Percentiles rank a stretch among this genome's conserved stretches.
Conservation (phyloP, 2,888 invertebrate genomes). For the Lepidonotus clava region DNA sequence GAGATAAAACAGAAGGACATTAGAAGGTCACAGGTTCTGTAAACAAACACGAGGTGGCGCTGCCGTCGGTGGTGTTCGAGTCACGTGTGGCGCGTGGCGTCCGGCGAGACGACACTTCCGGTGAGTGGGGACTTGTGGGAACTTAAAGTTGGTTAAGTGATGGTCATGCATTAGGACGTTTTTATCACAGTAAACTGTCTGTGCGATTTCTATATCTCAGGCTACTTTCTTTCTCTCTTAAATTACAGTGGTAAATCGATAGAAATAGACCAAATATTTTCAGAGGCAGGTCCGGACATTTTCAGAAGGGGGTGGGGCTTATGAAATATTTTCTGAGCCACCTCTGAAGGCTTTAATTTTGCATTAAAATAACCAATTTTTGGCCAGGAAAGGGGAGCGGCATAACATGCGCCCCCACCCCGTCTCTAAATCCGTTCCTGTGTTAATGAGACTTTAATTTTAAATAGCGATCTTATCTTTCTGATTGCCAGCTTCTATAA, state of each 20-base stretch:
- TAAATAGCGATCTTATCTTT: no score
- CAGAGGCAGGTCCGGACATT: background rate
- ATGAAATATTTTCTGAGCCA: no score
- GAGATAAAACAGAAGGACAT: background rate
- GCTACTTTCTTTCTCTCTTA: background rate
- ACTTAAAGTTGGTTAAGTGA: background rate
- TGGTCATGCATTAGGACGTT: background rate
- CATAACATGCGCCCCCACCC: no score
- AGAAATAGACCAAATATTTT: background rate
- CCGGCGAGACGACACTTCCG: background rate
- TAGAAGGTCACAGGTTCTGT: constrained; percentile 29
- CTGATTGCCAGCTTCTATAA: no score
- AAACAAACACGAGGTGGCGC: constrained; percentile 31
- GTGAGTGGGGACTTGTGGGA: background rate
- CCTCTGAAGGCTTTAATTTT: no score
- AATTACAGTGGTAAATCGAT: background rate
- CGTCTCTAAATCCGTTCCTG: no score
- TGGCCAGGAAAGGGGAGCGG: no score
- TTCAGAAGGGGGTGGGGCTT: no score
- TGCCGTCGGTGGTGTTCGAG: background rate
- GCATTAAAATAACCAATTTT: no score
- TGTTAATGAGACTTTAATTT: no score
- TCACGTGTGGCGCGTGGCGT: constrained; percentile 6
- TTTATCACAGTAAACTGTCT: background rate
- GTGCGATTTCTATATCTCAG: background rate